Percentiles rank a stretch among this genome's conserved stretches.
Conservation (phyloP, 2,113 vertebrate genomes). For the Ceyx melanurus region DNA sequence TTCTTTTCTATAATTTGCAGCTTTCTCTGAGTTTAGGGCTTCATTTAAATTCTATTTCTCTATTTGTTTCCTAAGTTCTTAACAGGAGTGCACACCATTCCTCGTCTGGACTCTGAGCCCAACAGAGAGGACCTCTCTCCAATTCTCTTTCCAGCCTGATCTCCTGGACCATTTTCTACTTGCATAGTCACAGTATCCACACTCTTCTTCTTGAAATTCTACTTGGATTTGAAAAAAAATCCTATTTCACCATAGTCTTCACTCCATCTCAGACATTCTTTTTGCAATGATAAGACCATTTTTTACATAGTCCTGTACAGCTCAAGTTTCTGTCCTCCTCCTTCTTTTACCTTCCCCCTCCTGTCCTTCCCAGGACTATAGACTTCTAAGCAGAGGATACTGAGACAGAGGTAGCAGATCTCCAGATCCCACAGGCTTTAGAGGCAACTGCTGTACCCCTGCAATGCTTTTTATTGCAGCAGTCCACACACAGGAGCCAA, state of each 20-base stretch:
- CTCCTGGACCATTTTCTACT: not conserved
- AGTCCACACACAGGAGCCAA: not conserved
- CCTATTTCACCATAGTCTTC: not conserved
- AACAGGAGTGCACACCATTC: not conserved
- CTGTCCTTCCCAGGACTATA: not conserved
- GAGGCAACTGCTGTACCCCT: not conserved
- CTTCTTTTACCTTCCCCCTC: not conserved
- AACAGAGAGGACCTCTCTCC: not conserved
- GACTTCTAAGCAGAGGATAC: not conserved
- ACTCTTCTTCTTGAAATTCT: not conserved
- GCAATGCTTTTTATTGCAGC: not conserved
- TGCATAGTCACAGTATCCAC: not conserved
- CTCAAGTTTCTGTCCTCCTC: not conserved
- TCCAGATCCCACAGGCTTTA: not conserved
- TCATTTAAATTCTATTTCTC: not conserved
- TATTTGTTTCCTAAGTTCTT: not conserved
- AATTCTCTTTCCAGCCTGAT: not conserved
- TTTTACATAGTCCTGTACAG: not conserved
- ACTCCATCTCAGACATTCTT: not conserved
- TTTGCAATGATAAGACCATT: not conserved
- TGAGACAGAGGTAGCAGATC: not conserved
- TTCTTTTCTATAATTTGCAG: not conserved
- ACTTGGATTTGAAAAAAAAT: not conserved
- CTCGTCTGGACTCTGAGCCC: not conserved
- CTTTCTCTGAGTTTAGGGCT: not conserved